Percentiles rank a stretch among this genome's conserved stretches.
Evolutionary conservation across 2,113 vertebrate species (phyloP).

Genomic region (Pangasianodon hypophthalmus): DNA sequence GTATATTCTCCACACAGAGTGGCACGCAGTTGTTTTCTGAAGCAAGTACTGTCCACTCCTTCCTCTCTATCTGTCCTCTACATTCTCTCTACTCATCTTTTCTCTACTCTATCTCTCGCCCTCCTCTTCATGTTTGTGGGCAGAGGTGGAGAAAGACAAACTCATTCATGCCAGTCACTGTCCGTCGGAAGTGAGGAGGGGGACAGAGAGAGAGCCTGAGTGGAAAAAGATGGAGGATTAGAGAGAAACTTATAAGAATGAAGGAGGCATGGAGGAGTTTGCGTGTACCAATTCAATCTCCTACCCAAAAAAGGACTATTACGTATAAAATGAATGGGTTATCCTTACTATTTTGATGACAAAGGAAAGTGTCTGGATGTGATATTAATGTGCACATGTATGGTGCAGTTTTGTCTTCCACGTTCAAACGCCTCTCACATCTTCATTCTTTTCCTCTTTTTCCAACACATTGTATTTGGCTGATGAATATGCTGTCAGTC

Average conservation of each 20-base stretch:
- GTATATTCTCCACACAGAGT: not conserved
- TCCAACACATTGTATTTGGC: slow-evolving; percentile 23
- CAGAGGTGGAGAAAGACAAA: slow-evolving; percentile 22
- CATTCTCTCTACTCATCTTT: not conserved
- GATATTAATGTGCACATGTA: not conserved
- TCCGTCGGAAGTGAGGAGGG: slow-evolving; percentile 15
- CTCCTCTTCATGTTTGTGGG: not conserved
- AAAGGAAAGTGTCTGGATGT: slow-evolving; percentile 22
- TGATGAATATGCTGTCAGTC: slow-evolving; percentile 38
- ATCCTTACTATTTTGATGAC: slow-evolving; percentile 19
- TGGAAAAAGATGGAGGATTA: slow-evolving; percentile 18
- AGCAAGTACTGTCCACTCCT: not conserved
- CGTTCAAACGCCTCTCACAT: slow-evolving; percentile 1
- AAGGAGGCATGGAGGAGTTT: slow-evolving; percentile 21
- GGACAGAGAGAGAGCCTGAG: not conserved
- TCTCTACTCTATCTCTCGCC: not conserved
- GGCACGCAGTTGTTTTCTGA: not conserved
- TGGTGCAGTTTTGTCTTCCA: slow-evolving; percentile 17
- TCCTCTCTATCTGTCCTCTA: not conserved
- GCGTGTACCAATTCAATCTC: not conserved
- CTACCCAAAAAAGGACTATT: slow-evolving; percentile 2
- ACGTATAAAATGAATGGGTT: not conserved
- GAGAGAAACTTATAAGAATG: slow-evolving; percentile 2
- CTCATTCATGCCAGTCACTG: slow-evolving; percentile 12
- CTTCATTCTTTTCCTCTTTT: slow-evolving; percentile 2